Conservation (phyloP, 2,113 vertebrate genomes). For the Oryzias melastigma region DNA sequence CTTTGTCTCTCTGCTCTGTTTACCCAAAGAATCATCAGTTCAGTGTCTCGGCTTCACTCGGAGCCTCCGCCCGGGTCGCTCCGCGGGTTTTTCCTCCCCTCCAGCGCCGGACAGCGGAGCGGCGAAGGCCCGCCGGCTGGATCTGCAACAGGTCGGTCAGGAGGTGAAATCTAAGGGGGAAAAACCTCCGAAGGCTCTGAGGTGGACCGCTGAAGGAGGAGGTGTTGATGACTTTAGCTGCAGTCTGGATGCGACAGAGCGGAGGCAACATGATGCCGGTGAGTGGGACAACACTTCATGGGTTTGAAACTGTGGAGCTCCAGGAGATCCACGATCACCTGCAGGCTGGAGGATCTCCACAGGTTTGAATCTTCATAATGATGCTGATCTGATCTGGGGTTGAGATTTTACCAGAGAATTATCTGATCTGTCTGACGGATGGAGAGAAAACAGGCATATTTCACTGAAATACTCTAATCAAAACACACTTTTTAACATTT, state of each 20-base stretch:
- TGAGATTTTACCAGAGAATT: background rate
- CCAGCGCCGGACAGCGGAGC: background rate
- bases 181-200: background rate
- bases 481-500: no score
- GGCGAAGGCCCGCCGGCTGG: slow-evolving; percentile 1
- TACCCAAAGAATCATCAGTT: no score
- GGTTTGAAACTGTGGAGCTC: background rate
- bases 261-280: slow-evolving; percentile 63
- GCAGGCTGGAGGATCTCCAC: no score
- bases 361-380: background rate
- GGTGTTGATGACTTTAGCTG: slow-evolving; percentile 10
- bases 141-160: slow-evolving; percentile 46
- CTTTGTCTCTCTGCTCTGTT: background rate
- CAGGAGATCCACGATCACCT: background rate
- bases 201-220: background rate
- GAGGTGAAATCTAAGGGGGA: background rate
- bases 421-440: no score
- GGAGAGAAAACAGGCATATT: no score
- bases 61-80: background rate
- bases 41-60: no score
- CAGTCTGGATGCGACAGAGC: slow-evolving; percentile 27
- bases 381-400: background rate
- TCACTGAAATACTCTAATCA: no score
- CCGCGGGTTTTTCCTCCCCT: background rate
- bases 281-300: slow-evolving; percentile 24